Base-by-base conservation (phyloP, 1,140 invertebrate genomes). In the Nixonia krombeini region DNA sequence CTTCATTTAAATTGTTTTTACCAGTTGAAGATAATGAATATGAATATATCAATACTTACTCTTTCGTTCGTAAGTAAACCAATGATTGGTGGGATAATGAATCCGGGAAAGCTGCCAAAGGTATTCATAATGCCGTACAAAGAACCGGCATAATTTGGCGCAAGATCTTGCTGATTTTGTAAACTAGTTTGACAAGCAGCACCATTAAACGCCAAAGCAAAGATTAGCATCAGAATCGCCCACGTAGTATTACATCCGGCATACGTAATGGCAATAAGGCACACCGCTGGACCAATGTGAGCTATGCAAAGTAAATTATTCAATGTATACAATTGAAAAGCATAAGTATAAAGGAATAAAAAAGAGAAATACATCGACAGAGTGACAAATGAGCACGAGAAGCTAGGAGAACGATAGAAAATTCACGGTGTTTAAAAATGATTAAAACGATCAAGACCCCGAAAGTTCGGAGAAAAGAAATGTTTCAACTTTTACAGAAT, bases 121-220 rank as follows among this genome's bases (percentile, higher is more conserved):
- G 89, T 91, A 61, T 92, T 93, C 49, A 91, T 90, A 28, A 92
- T 89, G 12, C 92, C 91, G 55, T 92, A 92, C 5, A 93, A 75
- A 1, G 90, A 90, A 26, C 91, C 92, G 12, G 94, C 94, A 84
- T 88, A 93, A 79, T 93, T 95, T 1, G 91, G 91, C 0, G 93
- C 91, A 25, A 95, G 83, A 82, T 95, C 93, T 81, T 96, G 90
- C 58, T 94, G 92, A 77, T 96, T 96, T 71, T 92, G 90, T 72
- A 93, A 87, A 82, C 89, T 95, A 0, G 93, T 94, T 42, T 93
- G 87, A 13, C 93, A 93, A 0, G 92, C 91, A 29, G 94, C 93
- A 0, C 94, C 94, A 59, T 94, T 94, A 12, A 93, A 88, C 0
- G 92, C 90, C 66, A 95, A 87, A 0, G 93, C 93, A 29, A 92